Conservation (phyloP, 2,888 invertebrate species). For the Oxycera nigricornis region DNA sequence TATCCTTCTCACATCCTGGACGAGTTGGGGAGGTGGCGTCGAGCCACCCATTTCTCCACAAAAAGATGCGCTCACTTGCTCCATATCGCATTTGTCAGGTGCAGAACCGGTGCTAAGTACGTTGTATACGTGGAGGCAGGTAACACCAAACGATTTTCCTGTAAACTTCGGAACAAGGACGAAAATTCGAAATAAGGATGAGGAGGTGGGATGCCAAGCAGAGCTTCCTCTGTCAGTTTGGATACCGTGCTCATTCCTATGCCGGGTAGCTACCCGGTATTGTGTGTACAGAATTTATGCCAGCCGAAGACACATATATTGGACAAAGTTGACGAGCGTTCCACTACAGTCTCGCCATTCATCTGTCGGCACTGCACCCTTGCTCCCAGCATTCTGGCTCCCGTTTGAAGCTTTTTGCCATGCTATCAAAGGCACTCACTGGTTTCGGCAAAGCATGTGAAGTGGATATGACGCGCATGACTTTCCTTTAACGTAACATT, state of each 20-base stretch:
- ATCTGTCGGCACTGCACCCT: neutral
- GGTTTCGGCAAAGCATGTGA: slow-evolving; percentile 25
- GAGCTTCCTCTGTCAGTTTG: slow-evolving; percentile 12
- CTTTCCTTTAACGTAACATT: slow-evolving; percentile 37
- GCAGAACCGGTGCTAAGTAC: slow-evolving; percentile 21
- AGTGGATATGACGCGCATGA: slow-evolving; percentile 44
- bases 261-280: neutral
- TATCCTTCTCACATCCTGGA: too few relatives aligned
- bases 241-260: neutral
- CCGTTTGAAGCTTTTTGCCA: neutral
- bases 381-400: neutral
- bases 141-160: neutral
- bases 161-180: neutral
- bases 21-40: too few relatives aligned
- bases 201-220: neutral
- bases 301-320: slow-evolving; percentile 13
- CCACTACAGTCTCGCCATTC: neutral
- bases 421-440: neutral
- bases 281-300: neutral
- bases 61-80: slow-evolving; percentile 16
- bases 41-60: neutral
- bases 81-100: slow-evolving; percentile 21
- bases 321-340: slow-evolving; percentile 25
- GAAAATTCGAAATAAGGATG: neutral
- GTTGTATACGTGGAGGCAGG: slow-evolving; percentile 1